These are phyloP conservation scores for Cotesia glomerata DNA, from an alignment of 1,140 invertebrate genomes.

Conservation along the genomic window DNA sequence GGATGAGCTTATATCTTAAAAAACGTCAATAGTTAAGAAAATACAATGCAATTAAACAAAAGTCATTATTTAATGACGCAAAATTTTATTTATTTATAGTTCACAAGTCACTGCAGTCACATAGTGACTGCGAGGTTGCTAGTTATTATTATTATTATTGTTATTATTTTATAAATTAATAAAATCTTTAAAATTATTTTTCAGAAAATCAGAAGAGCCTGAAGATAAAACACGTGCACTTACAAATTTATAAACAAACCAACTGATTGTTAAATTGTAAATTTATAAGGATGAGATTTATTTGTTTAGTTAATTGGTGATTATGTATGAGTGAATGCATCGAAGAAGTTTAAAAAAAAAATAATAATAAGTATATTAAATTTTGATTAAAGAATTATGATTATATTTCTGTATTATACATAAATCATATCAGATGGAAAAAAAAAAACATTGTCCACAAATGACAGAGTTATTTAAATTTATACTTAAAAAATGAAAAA, in stretches of 20 bases:
- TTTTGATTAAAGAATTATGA: conserved; percentile 16
- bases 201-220: conserved; percentile 4
- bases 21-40: too few relatives aligned
- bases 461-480: conserved; percentile 14
- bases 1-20: too few relatives aligned
- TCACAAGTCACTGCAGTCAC: too few relatives aligned
- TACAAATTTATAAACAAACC: conserved; percentile 18
- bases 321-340: conserved; percentile 8
- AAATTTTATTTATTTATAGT: too few relatives aligned
- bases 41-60: too few relatives aligned
- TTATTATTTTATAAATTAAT: background rate
- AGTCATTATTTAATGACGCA: too few relatives aligned
- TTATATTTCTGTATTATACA: conserved; percentile 14
- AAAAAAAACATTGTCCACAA: background rate
- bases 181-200: conserved; percentile 4
- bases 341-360: background rate
- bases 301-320: conserved; percentile 10
- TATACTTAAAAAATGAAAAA: conserved; percentile 11
- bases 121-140: too few relatives aligned
- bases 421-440: conserved; percentile 25
- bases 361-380: background rate
- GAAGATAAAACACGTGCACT: conserved; percentile 18
- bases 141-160: background rate
- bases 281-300: conserved; percentile 11
- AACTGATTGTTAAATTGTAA: conserved; percentile 9